These are phyloP conservation scores for Amphimedon queenslandica DNA, from an alignment of 37 sponge, comb jelly and placozoan genomes.

Conservation along the genomic window DNA sequence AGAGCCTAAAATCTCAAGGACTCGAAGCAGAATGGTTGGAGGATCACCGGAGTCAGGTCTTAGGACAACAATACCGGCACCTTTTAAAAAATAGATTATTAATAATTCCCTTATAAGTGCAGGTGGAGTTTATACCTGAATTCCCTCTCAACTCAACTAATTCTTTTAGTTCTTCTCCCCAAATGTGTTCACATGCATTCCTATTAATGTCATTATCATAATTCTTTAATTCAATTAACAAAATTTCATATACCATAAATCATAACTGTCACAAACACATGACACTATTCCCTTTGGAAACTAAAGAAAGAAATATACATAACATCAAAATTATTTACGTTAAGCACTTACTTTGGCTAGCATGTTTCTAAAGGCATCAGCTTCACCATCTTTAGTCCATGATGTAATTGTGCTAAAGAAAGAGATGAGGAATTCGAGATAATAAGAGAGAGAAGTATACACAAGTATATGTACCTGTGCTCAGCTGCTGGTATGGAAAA, in stretches of 20 bases:
- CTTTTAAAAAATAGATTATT: constrained; percentile 6
- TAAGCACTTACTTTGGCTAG: constrained; percentile 48
- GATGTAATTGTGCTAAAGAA: constrained; percentile 76
- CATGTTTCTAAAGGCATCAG: constrained; percentile 84
- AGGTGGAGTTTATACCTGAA: constrained; percentile 36
- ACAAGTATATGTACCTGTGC: constrained; percentile 67
- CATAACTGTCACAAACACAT: constrained; percentile 92
- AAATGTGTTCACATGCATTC: constrained; percentile 85
- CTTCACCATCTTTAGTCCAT: constrained; percentile 77
- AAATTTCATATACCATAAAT: constrained; percentile 68
- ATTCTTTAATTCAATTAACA: not conserved
- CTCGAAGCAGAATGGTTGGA: constrained; percentile 74
- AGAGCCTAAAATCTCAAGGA: constrained; percentile 72
- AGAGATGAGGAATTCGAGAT: not conserved
- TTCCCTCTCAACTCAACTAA: constrained; percentile 63
- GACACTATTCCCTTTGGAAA: constrained; percentile 79
- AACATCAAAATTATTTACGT: not conserved
- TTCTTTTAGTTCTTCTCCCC: constrained; percentile 87
- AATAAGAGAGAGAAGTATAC: not conserved
- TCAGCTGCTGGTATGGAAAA: constrained; percentile 93
- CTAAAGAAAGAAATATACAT: constrained; percentile 18
- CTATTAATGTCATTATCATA: no score
- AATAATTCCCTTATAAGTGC: not conserved
- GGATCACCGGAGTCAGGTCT: constrained; percentile 98
- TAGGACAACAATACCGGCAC: constrained; percentile 76